A percentile compares a stretch with the other conserved stretches of the same genome.
Evolutionary conservation across 1,140 invertebrate species (phyloP).

Genomic region (Eumeta japonica): DNA sequence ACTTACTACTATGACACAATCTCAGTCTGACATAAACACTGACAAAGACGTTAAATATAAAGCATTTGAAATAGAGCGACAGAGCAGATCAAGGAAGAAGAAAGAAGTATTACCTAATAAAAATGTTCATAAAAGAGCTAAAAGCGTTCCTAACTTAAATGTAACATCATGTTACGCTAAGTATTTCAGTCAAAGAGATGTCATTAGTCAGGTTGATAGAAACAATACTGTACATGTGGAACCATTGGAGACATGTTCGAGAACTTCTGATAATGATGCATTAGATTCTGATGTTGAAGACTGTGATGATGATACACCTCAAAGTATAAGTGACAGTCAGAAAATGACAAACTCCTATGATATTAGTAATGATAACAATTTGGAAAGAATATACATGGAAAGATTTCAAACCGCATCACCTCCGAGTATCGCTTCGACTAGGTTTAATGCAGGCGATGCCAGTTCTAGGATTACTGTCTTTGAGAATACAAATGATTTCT

Average conservation of each 20-base stretch:
- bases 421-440: slow-evolving; percentile 7
- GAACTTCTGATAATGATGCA: slow-evolving; percentile 1
- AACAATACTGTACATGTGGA: slow-evolving; percentile 18
- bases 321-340: slow-evolving; percentile 15
- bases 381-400: slow-evolving; percentile 46
- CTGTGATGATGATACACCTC: slow-evolving; percentile 11
- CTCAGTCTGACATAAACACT: slow-evolving; percentile 24
- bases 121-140: too few relatives aligned
- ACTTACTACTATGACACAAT: slow-evolving; percentile 52
- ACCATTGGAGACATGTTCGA: too few relatives aligned
- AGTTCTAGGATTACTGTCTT: too few relatives aligned
- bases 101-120: too few relatives aligned
- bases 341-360: slow-evolving; percentile 20
- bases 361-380: slow-evolving; percentile 37
- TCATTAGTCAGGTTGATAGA: slow-evolving; percentile 26
- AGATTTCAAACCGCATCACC: slow-evolving; percentile 33
- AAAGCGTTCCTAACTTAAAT: slow-evolving; percentile 53
- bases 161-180: slow-evolving; percentile 52
- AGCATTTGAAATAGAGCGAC: slow-evolving; percentile 40
- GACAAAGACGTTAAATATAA: slow-evolving; percentile 41
- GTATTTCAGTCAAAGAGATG: slow-evolving; percentile 54
- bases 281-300: slow-evolving; percentile 12
- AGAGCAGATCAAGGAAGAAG: slow-evolving; percentile 20
- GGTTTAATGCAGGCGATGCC: too few relatives aligned
- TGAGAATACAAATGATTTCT: slow-evolving; percentile 21